Conservation (phyloP, 2,888 invertebrate species). For the Epistrophe grossulariae region DNA sequence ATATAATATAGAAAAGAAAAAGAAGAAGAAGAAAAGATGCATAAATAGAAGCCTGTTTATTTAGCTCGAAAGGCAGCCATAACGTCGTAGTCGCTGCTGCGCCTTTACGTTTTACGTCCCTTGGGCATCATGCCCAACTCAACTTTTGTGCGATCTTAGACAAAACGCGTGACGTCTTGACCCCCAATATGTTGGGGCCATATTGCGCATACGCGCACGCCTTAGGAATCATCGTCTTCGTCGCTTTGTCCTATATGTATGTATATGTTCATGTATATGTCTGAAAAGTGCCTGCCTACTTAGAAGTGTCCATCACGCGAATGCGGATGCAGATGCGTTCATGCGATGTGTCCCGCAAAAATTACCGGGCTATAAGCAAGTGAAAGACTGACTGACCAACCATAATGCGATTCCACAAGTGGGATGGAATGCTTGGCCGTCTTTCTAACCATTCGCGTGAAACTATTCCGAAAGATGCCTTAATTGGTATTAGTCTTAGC, state of each 20-base stretch:
- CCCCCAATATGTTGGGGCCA: slow-evolving; percentile 65
- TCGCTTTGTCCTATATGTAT: slow-evolving; percentile 10
- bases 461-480: slow-evolving; percentile 56
- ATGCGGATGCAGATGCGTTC: slow-evolving; percentile 76
- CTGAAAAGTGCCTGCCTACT: slow-evolving; percentile 65
- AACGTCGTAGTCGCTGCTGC: background rate
- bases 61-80: slow-evolving; percentile 43
- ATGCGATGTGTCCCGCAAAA: slow-evolving; percentile 73
- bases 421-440: slow-evolving; percentile 49
- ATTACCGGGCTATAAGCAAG: slow-evolving; percentile 63
- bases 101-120: background rate
- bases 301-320: slow-evolving; percentile 74
- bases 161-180: slow-evolving; percentile 71
- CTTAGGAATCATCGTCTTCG: slow-evolving; percentile 16
- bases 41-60: slow-evolving; percentile 59
- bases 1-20: background rate
- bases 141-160: slow-evolving; percentile 27
- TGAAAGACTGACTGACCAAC: slow-evolving; percentile 22
- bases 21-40: slow-evolving; percentile 34
- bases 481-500: slow-evolving; percentile 66
- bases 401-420: slow-evolving; percentile 43
- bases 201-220: slow-evolving; percentile 62
- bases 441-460: slow-evolving; percentile 37
- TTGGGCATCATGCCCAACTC: background rate
- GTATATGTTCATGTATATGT: slow-evolving; percentile 10